A percentile compares a stretch with the other conserved stretches of the same genome.
Conservation (phyloP, 2,797 vertebrate species). For the Ctenopoma kingsleyae region DNA sequence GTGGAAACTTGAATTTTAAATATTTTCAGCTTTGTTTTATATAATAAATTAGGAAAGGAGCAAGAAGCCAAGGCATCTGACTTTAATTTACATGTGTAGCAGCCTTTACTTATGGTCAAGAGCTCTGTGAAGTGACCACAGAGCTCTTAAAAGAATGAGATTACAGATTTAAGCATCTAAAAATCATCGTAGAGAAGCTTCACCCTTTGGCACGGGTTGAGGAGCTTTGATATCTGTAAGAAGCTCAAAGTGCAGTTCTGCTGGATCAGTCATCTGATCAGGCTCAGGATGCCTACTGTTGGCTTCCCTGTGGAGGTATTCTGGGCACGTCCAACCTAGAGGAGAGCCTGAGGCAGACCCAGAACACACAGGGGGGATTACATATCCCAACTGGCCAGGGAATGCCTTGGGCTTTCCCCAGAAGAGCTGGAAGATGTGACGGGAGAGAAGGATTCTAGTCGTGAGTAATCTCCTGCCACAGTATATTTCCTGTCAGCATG, state of each 20-base stretch:
- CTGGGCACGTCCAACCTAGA: constrained; percentile 23
- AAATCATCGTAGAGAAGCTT: background rate
- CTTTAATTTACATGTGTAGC: background rate
- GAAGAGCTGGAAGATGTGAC: constrained; percentile 17
- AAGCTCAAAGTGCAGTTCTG: constrained; percentile 11
- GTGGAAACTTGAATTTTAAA: too few relatives aligned
- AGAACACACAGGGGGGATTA: constrained; percentile 35
- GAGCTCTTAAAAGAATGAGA: background rate
- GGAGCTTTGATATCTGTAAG: constrained; percentile 4
- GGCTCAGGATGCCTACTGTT: constrained; percentile 7
- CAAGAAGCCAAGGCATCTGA: background rate
- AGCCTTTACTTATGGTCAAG: background rate
- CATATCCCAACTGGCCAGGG: constrained; percentile 34
- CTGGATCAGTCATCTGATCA: background rate
- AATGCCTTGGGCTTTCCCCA: constrained; percentile 22
- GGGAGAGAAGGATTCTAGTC: constrained; percentile 5
- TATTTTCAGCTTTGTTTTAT: too few relatives aligned
- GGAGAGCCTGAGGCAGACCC: constrained; percentile 36
- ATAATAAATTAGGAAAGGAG: too few relatives aligned
- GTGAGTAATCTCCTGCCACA: background rate
- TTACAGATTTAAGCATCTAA: background rate
- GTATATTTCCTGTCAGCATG: constrained; percentile 39
- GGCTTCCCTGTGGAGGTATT: constrained; percentile 3
- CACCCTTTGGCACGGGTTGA: background rate
- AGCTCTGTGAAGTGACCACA: background rate